phyloP scores from a whole-genome alignment of 2,113 vertebrate species.

The Labrus mixtus region DNA sequence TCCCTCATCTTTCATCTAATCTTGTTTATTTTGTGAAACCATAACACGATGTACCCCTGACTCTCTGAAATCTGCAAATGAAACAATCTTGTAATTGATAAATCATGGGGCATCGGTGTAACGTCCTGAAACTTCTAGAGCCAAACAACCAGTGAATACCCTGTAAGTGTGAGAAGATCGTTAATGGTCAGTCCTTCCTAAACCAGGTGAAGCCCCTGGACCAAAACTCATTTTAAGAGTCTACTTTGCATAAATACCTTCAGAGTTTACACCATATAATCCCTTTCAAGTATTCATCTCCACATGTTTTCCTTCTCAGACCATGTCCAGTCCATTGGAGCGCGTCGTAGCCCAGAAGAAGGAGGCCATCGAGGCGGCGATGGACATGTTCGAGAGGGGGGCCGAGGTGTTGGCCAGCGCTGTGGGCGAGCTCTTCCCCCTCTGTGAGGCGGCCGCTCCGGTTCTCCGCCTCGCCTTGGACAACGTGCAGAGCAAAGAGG shows the following conservation, averaged over 20 bases:
- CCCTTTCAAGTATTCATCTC: not conserved
- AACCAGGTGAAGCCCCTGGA: not conserved
- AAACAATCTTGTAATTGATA: too few relatives aligned
- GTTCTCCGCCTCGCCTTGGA: constrained; percentile 81
- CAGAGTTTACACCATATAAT: not conserved
- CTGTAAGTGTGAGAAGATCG: too few relatives aligned
- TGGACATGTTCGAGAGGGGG: constrained; percentile 82
- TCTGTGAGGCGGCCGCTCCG: constrained; percentile 82
- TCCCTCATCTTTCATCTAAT: too few relatives aligned
- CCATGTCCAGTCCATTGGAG: constrained; percentile 78
- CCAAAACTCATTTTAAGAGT: too few relatives aligned
- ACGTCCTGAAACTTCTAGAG: too few relatives aligned
- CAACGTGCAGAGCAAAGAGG: constrained; percentile 84
- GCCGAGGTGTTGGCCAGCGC: constrained; percentile 82
- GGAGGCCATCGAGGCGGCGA: constrained; percentile 82
- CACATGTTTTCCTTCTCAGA: constrained; percentile 39
- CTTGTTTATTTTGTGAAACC: too few relatives aligned
- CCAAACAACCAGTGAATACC: too few relatives aligned
- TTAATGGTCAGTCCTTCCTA: not conserved
- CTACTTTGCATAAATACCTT: not conserved
- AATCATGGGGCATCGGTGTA: too few relatives aligned
- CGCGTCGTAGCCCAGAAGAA: constrained; percentile 84
- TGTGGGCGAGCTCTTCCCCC: constrained; percentile 82
- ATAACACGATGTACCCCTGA: too few relatives aligned
- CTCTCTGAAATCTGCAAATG: too few relatives aligned